Evolutionary conservation across 2,888 invertebrate species (phyloP).

Genomic region (Cloeon dipterum): DNA sequence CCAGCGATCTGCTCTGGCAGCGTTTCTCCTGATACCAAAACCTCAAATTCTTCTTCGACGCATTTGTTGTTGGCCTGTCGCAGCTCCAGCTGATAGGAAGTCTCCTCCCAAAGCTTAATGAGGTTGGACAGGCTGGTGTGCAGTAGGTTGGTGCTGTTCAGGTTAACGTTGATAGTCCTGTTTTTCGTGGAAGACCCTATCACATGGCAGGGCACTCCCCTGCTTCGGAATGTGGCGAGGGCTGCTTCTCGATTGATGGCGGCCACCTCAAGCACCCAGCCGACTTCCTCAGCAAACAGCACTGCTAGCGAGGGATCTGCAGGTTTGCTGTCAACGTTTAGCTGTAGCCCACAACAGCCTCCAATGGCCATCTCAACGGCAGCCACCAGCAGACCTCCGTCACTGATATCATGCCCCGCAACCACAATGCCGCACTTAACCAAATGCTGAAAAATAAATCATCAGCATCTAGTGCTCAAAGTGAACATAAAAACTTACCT

Average conservation of each 20-base stretch:
- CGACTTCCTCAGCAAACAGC: conserved; percentile 67
- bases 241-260: conserved; percentile 29
- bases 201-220: conserved; percentile 33
- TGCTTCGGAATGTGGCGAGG: conserved; percentile 30
- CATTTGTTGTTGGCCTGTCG: conserved; percentile 62
- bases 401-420: conserved; percentile 89
- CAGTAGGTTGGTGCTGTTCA: conserved; percentile 32
- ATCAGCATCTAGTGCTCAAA: too few species aligned
- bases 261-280: conserved; percentile 58
- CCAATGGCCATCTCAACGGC: conserved; percentile 91
- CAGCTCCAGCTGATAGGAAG: conserved; percentile 72
- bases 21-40: conserved; percentile 37
- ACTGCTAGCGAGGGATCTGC: conserved; percentile 33
- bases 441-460: conserved; percentile 1
- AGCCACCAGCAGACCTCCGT: conserved; percentile 82
- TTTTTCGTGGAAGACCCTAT: conserved; percentile 27
- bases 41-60: conserved; percentile 53
- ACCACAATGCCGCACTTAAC: conserved; percentile 32
- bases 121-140: conserved; percentile 41
- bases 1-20: conserved; percentile 21
- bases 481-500: conserved; percentile 18
- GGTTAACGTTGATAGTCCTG: conserved; percentile 16
- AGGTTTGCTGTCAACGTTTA: conserved; percentile 31
- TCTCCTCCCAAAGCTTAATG: conserved; percentile 87
- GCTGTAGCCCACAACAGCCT: conserved; percentile 55